Conservation (phyloP, 2,113 vertebrate species). For the Phylloscopus trochiloides region DNA sequence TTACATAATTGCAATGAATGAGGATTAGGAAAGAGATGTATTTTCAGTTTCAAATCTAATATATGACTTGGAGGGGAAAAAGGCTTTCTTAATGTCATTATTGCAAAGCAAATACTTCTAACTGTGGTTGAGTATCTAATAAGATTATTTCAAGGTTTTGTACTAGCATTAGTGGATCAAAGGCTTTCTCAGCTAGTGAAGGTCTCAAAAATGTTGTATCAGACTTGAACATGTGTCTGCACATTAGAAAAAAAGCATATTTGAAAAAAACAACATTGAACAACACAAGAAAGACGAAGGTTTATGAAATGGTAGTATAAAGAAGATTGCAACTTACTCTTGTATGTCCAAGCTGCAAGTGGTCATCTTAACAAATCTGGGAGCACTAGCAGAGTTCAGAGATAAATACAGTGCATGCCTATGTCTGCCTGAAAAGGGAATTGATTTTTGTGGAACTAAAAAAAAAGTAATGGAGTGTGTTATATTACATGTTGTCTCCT, state of each 20-base stretch:
- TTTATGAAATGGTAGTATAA: neutral
- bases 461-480: neutral
- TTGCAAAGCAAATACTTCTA: neutral
- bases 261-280: neutral
- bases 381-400: neutral
- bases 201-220: neutral
- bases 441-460: neutral
- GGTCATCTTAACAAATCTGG: neutral
- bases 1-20: neutral
- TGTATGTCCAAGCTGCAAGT: neutral
- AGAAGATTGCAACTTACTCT: neutral
- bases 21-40: neutral
- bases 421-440: neutral
- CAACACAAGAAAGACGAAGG: neutral
- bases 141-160: neutral
- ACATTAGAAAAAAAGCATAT: neutral
- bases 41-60: neutral
- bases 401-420: neutral
- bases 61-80: neutral
- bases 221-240: accelerated
- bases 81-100: neutral
- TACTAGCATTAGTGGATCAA: neutral
- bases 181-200: neutral
- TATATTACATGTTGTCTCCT: neutral
- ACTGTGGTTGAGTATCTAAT: neutral